Evolutionary conservation across 2,888 invertebrate genomes (phyloP), one percentile per base, ranked within the genome.

Genomic region (Drosophila paranaensis): DNA sequence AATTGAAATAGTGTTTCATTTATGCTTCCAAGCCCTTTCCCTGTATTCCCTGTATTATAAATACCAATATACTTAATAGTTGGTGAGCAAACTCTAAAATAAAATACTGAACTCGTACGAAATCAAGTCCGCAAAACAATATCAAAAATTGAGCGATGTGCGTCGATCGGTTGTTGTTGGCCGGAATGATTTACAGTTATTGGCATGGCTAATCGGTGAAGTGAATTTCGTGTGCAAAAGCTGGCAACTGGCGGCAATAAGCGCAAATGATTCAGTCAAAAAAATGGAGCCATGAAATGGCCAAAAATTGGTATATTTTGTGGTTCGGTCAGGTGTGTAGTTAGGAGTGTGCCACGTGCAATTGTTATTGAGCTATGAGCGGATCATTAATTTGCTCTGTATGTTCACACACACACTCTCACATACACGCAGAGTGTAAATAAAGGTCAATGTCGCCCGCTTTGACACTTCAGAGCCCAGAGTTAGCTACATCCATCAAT

Each of bases 391-490:
- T 69, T 68, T 66, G 62, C 48, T 60, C 64, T 55, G 53, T 61
- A 42, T 69, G 51, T 14, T 2, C 35, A 20, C 51, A 37, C 35
- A 35, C 16, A 37, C 37, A 73, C 37, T 65, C n/a, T 37, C 37
- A 25, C 25, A 25, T 37, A 20, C 13, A 53, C 25, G 70, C 39
- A 70, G 13, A 70, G 63, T 64, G 43, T 39, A 48, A 85, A 85
- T 88, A 85, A 85, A 85, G 84, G 84, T 88, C 84, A 88, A 85
- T 85, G 84, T 75, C 83, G 42, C 54, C 68, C 54, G 71, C 82
- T 76, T 81, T 84, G 84, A 88, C 84, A 84, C 84, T 81, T 80
- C 64, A 63, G 43, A 64, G 54, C 68, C 27, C 69, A 62, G 62
- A 60, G 70, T 61, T 64, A 67, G 55, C 73, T 58, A 57, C 67